These are phyloP conservation scores for Agapornis canus DNA, from an alignment of 2,797 vertebrate genomes.

Conservation along the genomic window DNA sequence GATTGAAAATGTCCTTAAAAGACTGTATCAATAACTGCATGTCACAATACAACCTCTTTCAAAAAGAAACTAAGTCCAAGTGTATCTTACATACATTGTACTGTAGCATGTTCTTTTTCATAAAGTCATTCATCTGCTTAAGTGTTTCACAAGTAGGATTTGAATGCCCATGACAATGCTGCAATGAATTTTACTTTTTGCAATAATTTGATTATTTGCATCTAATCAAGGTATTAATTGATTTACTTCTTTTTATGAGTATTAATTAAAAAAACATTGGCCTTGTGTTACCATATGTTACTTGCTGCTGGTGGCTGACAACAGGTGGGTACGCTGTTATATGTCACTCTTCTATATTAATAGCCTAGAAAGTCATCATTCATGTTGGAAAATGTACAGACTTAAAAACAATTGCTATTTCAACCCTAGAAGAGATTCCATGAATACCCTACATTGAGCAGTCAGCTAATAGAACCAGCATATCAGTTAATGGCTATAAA, in stretches of 20 bases:
- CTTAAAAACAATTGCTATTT: slow-evolving; percentile 26
- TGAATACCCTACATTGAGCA: not conserved
- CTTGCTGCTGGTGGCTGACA: not conserved
- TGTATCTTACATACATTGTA: not conserved
- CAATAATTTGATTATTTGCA: not conserved
- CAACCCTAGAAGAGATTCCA: not conserved
- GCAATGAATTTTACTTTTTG: not conserved
- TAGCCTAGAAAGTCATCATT: slow-evolving; percentile 10
- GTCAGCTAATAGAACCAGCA: not conserved
- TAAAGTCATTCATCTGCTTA: not conserved
- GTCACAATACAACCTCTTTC: not conserved
- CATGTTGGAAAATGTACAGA: not conserved
- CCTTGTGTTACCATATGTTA: not conserved
- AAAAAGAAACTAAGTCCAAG: not conserved
- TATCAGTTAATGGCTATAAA: not conserved
- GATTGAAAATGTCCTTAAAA: not conserved
- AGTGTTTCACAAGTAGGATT: not conserved
- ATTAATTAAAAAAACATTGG: not conserved
- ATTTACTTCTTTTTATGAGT: not conserved
- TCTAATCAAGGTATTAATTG: not conserved
- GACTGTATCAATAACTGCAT: not conserved
- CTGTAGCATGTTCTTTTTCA: not conserved
- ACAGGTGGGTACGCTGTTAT: not conserved
- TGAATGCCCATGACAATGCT: not conserved
- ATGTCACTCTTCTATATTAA: not conserved